Conservation (phyloP, 2,888 invertebrate species). For the Cylloceria caligata region DNA sequence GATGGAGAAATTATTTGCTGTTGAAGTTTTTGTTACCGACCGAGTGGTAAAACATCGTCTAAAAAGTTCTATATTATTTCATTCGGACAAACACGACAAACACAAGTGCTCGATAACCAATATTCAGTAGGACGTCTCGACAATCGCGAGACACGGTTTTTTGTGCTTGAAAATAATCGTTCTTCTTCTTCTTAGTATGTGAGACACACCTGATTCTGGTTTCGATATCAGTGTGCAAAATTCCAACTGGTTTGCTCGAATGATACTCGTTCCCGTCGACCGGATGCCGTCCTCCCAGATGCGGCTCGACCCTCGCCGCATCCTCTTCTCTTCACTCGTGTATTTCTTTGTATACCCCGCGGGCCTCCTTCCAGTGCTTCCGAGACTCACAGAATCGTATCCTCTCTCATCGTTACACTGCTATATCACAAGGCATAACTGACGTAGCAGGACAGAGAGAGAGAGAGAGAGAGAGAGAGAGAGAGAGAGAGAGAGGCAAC, state of each 20-base stretch:
- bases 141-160: too few species aligned
- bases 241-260: conserved; percentile 65
- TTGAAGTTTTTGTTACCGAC: too few species aligned
- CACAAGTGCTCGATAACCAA: too few species aligned
- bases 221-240: conserved; percentile 25
- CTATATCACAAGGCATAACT: conserved; percentile 3
- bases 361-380: conserved; percentile 37
- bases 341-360: conserved; percentile 11
- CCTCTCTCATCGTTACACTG: conserved; percentile 36
- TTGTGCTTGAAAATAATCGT: too few species aligned
- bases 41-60: too few species aligned
- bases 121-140: too few species aligned
- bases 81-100: too few species aligned
- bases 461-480: background rate
- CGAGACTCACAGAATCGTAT: conserved; percentile 27
- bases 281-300: conserved; percentile 74
- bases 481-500: too few species aligned
- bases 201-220: conserved; percentile 20
- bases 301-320: conserved; percentile 23
- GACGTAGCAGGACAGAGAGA: background rate
- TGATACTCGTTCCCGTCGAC: conserved; percentile 74
- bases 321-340: conserved; percentile 31
- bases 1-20: too few species aligned
- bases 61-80: too few species aligned
- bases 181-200: background rate